Base-by-base conservation (phyloP, 2,888 invertebrate species). In the Chesias legatella region DNA sequence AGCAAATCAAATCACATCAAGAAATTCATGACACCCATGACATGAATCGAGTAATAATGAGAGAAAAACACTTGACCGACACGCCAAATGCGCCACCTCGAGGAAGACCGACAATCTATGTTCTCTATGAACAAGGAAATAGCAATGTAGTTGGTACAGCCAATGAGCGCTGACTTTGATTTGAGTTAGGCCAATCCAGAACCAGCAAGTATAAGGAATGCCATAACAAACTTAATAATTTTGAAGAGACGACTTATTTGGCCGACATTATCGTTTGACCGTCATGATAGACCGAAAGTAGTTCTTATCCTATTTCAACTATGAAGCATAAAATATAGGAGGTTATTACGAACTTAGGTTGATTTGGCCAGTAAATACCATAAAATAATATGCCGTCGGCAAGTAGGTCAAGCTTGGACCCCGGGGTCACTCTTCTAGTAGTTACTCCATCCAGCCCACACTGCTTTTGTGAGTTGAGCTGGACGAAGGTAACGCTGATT, bases 41-140 rank as follows among this genome's bases (percentile, higher is more conserved):
- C 73, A 73, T 74, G 68, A 75, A 76, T 74, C 75, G 68, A 74
- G 78, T 69, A 69, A 59, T 69, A 74, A 74, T 82, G 82, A 72
- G 58, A 54, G 67, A 73, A 79, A 82, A 81, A 70, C 63, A 63
- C 63, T 70, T 78, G 60, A 60, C 80, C 86, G 81, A 81, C 88
- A 77, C 44, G 48, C 52, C 43, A 41, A 43, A 33, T 53, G 55
- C 63, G 70, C 78, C 71, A 67, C 53, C 72, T 73, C 66, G 66
- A 41, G 71, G 56, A 62, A 58, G 20, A 60, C 80, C 86, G 84
- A 81, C 75, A 77, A 53, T 45, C 40, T 28, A 23, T 54, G 81
- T 78, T 86, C 59, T 74, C n/a, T n/a, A n/a, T 67, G 34, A 45
- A 71, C 43, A 17, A 1, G 10, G n/a, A n/a, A n/a, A n/a, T n/a